Conservation (phyloP, 1,140 invertebrate species). For the Gonioctena quinquepunctata region DNA sequence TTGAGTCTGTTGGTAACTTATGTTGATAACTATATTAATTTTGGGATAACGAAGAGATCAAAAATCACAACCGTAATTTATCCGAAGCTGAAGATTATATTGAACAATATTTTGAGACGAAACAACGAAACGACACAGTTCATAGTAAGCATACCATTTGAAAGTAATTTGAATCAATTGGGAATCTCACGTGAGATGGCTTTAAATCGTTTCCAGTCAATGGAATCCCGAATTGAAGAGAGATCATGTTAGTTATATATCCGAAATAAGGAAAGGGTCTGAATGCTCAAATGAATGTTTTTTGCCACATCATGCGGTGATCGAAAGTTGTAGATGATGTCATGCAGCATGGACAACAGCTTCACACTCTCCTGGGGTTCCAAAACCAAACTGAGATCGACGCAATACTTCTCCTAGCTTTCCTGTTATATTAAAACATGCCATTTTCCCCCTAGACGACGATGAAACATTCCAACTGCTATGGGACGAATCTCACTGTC, state of each 20-base stretch:
- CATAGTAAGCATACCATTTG: conserved; percentile 48
- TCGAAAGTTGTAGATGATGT: too few species aligned
- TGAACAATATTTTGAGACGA: conserved; percentile 42
- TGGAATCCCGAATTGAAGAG: conserved; percentile 39
- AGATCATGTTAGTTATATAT: conserved; percentile 47
- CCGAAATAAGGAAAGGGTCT: too few species aligned
- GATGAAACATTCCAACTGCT: too few species aligned
- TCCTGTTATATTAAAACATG: too few species aligned
- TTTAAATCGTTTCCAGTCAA: conserved; percentile 39
- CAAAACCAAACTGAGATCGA: too few species aligned
- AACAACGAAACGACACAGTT: conserved; percentile 40
- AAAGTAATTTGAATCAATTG: conserved; percentile 30
- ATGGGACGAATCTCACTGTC: too few species aligned
- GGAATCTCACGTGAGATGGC: conserved; percentile 45
- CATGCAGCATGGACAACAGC: too few species aligned
- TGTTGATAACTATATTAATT: not conserved
- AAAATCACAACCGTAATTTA: not conserved
- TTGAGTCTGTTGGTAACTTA: not conserved
- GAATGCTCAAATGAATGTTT: too few species aligned
- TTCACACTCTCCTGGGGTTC: too few species aligned
- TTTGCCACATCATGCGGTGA: too few species aligned
- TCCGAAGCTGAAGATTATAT: conserved; percentile 7
- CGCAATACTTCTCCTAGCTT: too few species aligned
- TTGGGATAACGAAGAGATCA: not conserved
- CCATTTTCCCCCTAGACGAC: too few species aligned